Base-by-base conservation (phyloP, 2,113 vertebrate species). In the Cryptoleucopteryx plumbea region DNA sequence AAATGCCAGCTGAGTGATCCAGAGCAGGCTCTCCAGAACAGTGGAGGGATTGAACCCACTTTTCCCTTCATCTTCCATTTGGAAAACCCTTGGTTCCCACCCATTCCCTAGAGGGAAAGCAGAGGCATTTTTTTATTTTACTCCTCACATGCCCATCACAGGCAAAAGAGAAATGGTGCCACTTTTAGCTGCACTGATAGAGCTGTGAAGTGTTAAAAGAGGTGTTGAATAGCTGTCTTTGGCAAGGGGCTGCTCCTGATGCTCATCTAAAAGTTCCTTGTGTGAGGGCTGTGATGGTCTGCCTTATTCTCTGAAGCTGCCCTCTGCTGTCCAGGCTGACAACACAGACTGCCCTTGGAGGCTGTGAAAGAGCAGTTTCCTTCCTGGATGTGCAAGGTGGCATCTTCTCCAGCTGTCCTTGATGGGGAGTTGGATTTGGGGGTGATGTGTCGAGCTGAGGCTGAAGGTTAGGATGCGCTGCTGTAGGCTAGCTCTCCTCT, bases 71-170 rank as follows among this genome's bases (percentile, higher is more conserved):
- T 53, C 26, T 59, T 53, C 53, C 15, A 2, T 53, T 68, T 40
- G 59, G 23, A 86, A 78, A 89, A n/a, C 20, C 12, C 6, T 5
- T 48, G 27, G 5, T 63, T 82, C n/a, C 48, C 47, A 50, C 26
- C 38, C 29, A 10, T 88, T 53, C 16, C 26, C 32, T 59, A 13
- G 65, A 65, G 48, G 50, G 29, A 75, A 6, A 11, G 7, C 56
- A 80, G 59, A 61, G n/a, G 32, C 23, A 32, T 25, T 38, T 79
- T 79, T 55, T 42, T 65, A 52, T 34, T 67, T 8, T n/a, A 10
- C 1, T 59, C 5, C 36, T 79, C 36, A 4, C 2, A 19, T 4
- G 7, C 50, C 59, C 3, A 7, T 78, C 34, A 26, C 1, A 4
- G 43, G 23, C 10, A 63, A 4, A 86, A 47, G 21, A n/a, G 59